A percentile compares a stretch with the other conserved stretches of the same genome.
Conservation (phyloP, 2,888 invertebrate species). For the Andrena haemorrhoa region DNA sequence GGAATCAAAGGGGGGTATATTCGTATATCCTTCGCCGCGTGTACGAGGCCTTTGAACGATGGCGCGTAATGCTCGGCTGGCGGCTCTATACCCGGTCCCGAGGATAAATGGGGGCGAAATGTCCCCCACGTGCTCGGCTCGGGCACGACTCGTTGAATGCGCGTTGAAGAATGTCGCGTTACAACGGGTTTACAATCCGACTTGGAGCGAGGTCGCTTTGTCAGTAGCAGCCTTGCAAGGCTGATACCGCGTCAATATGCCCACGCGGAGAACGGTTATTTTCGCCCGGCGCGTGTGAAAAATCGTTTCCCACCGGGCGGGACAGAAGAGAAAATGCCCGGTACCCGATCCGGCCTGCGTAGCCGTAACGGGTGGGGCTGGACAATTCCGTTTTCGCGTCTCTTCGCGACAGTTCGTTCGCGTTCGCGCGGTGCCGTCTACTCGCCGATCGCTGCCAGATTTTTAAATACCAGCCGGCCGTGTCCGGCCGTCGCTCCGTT, state of each 20-base stretch:
- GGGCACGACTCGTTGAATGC: slow-evolving; percentile 56
- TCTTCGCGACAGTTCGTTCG: slow-evolving; percentile 9
- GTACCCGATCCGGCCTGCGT: slow-evolving; percentile 51
- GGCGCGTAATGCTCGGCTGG: slow-evolving; percentile 31
- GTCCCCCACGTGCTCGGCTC: slow-evolving; percentile 32
- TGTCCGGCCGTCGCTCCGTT: slow-evolving; percentile 57
- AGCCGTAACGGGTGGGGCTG: slow-evolving; percentile 29
- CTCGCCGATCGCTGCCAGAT: slow-evolving; percentile 17
- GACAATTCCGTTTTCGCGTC: slow-evolving; percentile 57
- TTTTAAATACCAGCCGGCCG: slow-evolving; percentile 53
- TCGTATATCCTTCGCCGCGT: slow-evolving; percentile 19
- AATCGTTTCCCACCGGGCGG: slow-evolving; percentile 60
- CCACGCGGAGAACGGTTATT: slow-evolving; percentile 65
- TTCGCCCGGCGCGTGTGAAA: slow-evolving; percentile 57
- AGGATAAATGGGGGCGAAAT: slow-evolving; percentile 55
- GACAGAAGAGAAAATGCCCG: slow-evolving; percentile 51
- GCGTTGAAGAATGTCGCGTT: slow-evolving; percentile 63
- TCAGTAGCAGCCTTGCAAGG: slow-evolving; percentile 74
- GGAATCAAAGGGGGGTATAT: slow-evolving; percentile 17
- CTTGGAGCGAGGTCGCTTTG: slow-evolving; percentile 69
- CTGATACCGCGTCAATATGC: slow-evolving; percentile 62
- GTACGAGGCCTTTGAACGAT: slow-evolving; percentile 48
- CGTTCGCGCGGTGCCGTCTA: not conserved
- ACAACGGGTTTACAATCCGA: slow-evolving; percentile 68
- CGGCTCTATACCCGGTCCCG: slow-evolving; percentile 20